phyloP scores from a whole-genome alignment of 2,888 invertebrate genomes.

The Pseudococcus jackbeardsleyi region DNA sequence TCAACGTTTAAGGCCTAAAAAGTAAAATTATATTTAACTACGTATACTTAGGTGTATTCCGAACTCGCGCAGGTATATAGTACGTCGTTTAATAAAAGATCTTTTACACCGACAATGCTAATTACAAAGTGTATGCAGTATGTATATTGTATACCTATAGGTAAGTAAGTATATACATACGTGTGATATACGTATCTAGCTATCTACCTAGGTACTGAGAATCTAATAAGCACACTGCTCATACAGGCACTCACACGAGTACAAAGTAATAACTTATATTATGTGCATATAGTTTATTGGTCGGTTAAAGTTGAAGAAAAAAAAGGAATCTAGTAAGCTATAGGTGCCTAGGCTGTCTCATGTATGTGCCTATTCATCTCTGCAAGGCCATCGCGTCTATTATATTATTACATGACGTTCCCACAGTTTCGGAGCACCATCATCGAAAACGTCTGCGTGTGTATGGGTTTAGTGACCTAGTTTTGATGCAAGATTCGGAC shows the following conservation, averaged over 20 bases:
- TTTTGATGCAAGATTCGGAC: constrained; percentile 36
- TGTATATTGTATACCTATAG: neutral
- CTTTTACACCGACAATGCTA: constrained; percentile 41
- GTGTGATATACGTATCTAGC: too few relatives aligned
- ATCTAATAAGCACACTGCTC: neutral
- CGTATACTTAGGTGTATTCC: neutral
- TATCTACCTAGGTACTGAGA: neutral
- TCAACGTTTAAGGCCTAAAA: constrained; percentile 15
- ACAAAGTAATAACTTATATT: constrained; percentile 37
- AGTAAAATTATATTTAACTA: constrained; percentile 33
- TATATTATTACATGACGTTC: constrained; percentile 56
- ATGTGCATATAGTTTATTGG: neutral
- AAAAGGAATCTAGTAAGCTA: neutral
- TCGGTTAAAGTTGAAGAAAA: constrained; percentile 39
- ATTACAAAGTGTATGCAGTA: neutral
- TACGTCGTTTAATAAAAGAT: constrained; percentile 14
- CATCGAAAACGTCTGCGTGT: constrained; percentile 41
- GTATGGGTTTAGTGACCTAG: constrained; percentile 53
- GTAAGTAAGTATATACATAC: neutral
- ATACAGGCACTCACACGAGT: neutral
- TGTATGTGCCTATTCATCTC: constrained; percentile 25
- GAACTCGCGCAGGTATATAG: neutral
- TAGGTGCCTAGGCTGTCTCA: neutral
- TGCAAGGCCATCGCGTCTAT: constrained; percentile 36
- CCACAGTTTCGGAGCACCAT: constrained; percentile 50